These are phyloP conservation scores for Hystrix cristata DNA, from an alignment of 2,113 vertebrate species.

Conservation along the genomic window DNA sequence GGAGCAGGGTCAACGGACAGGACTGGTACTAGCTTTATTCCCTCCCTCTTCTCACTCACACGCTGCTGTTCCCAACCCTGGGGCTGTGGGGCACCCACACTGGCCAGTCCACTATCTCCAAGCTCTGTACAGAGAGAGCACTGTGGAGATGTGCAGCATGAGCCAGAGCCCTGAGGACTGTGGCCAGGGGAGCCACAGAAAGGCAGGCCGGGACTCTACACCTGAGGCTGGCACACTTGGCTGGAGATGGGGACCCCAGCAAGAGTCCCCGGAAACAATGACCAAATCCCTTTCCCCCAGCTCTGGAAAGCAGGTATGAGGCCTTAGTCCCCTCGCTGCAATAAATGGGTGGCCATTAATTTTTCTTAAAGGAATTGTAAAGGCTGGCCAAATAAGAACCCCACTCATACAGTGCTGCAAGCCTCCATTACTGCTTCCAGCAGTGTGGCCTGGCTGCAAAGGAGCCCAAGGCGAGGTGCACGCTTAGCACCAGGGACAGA, in stretches of 20 bases:
- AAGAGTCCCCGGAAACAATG: not conserved
- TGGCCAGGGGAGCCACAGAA: not conserved
- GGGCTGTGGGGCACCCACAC: not conserved
- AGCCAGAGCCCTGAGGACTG: not conserved
- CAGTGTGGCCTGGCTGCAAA: slow-evolving; percentile 2
- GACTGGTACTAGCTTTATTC: slow-evolving; percentile 69
- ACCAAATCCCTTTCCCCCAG: not conserved
- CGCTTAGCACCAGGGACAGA: slow-evolving; percentile 70
- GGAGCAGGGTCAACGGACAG: slow-evolving; percentile 47
- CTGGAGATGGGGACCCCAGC: not conserved
- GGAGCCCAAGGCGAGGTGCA: not conserved
- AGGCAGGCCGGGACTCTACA: not conserved
- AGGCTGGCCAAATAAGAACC: slow-evolving; percentile 43
- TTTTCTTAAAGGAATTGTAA: slow-evolving; percentile 54
- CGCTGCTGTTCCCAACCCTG: not conserved
- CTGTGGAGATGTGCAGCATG: fast-evolving
- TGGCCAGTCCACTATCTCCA: not conserved
- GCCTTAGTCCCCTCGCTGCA: not conserved
- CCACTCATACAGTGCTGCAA: not conserved
- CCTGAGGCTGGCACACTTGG: not conserved
- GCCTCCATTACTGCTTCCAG: slow-evolving; percentile 65
- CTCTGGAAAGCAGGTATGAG: not conserved
- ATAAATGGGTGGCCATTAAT: not conserved
- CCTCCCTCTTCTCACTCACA: not conserved
- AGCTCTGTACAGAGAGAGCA: not conserved